These are phyloP conservation scores for Tachyglossus aculeatus DNA, from an alignment of 2,797 vertebrate species.

Conservation along the genomic window DNA sequence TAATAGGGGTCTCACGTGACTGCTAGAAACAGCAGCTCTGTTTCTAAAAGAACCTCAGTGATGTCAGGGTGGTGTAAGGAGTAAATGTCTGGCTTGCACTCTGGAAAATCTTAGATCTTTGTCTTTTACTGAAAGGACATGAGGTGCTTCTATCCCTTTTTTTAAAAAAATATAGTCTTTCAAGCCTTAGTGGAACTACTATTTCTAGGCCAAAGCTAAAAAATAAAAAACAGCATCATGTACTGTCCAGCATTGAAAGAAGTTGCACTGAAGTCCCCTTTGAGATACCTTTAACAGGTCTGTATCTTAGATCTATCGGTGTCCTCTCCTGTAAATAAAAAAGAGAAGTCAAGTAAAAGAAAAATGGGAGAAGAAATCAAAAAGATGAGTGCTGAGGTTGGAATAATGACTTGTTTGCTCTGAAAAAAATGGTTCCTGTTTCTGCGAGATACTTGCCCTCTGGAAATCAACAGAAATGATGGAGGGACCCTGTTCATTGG, in stretches of 20 bases:
- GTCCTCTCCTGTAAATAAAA: no score
- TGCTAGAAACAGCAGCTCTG: not conserved
- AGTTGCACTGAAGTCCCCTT: not conserved
- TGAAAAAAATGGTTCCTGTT: no score
- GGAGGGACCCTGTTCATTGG: not conserved
- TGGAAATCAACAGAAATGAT: not conserved
- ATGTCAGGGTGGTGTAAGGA: not conserved
- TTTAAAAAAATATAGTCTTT: no score
- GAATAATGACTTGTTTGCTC: no score
- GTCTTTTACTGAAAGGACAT: slow-evolving; percentile 2
- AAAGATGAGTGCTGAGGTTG: no score
- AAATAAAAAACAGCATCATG: slow-evolving; percentile 24
- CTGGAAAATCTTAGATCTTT: not conserved
- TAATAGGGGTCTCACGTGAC: not conserved
- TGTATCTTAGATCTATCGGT: no score
- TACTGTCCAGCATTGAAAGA: slow-evolving; percentile 1
- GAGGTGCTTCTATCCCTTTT: slow-evolving; percentile 9
- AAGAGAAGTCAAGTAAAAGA: no score
- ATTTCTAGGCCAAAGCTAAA: slow-evolving; percentile 16
- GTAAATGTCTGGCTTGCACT: not conserved
- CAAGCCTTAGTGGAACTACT: slow-evolving; percentile 6
- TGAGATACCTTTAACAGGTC: no score
- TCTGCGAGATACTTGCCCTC: no score
- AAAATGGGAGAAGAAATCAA: no score
- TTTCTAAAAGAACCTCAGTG: not conserved